phyloP scores from a whole-genome alignment of 2,888 invertebrate genomes.

The Synanthedon formicaeformis region DNA sequence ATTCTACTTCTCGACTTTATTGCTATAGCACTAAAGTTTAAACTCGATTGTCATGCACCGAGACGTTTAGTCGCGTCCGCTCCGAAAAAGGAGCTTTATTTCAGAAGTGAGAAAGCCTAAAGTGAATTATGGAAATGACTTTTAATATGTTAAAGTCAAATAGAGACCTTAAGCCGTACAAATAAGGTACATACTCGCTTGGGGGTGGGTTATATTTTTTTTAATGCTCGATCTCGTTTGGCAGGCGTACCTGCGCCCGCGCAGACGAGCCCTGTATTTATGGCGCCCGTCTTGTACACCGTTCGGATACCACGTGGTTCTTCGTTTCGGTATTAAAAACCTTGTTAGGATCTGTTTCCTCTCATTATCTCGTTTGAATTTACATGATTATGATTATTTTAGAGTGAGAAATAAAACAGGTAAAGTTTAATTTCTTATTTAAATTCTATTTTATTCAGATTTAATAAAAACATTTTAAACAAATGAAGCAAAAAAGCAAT shows the following conservation, averaged over 20 bases:
- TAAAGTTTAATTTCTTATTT: too few relatives aligned
- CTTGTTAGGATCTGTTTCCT: slow-evolving; percentile 61
- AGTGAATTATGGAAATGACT: slow-evolving; percentile 60
- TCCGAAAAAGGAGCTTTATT: slow-evolving; percentile 66
- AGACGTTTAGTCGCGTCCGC: slow-evolving; percentile 26
- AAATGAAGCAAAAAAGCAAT: too few relatives aligned
- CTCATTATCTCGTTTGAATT: slow-evolving; percentile 35
- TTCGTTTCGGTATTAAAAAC: slow-evolving; percentile 44
- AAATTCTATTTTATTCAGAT: too few relatives aligned
- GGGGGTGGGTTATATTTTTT: slow-evolving; percentile 19
- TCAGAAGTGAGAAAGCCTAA: slow-evolving; percentile 64
- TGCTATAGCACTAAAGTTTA: slow-evolving; percentile 24
- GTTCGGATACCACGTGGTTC: slow-evolving; percentile 51
- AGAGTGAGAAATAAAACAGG: too few relatives aligned
- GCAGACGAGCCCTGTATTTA: slow-evolving; percentile 67
- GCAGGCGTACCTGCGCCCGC: slow-evolving; percentile 67
- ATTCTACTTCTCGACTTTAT: slow-evolving; percentile 10
- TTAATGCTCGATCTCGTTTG: slow-evolving; percentile 65
- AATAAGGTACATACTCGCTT: slow-evolving; percentile 24
- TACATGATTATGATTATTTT: not conserved
- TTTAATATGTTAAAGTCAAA: slow-evolving; percentile 12
- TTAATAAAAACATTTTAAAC: too few relatives aligned
- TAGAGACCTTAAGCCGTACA: slow-evolving; percentile 11
- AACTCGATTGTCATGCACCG: slow-evolving; percentile 11
- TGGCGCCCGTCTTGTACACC: slow-evolving; percentile 54